These are phyloP conservation scores for Atta colombica DNA, from an alignment of 1,140 invertebrate species.

Conservation along the genomic window DNA sequence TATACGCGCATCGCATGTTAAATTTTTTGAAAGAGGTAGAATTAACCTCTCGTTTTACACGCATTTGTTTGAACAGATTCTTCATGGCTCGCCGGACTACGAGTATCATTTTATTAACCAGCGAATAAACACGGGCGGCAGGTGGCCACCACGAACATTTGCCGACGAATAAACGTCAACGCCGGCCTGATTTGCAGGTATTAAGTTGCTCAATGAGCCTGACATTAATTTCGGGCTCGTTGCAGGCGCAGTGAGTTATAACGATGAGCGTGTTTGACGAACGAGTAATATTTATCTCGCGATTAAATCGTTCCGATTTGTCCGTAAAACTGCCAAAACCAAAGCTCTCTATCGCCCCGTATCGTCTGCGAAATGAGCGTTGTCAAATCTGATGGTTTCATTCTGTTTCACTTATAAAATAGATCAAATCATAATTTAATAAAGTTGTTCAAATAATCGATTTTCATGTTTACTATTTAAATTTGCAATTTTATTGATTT, in stretches of 20 bases:
- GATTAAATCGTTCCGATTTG: slow-evolving; percentile 55
- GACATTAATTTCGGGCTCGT: slow-evolving; percentile 55
- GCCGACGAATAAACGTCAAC: slow-evolving; percentile 52
- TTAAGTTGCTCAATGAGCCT: slow-evolving; percentile 60
- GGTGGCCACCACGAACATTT: slow-evolving; percentile 44
- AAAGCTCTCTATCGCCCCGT: slow-evolving; percentile 38
- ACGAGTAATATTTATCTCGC: slow-evolving; percentile 48
- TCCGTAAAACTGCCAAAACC: slow-evolving; percentile 54
- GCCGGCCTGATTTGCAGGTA: slow-evolving; percentile 48
- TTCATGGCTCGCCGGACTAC: slow-evolving; percentile 27
- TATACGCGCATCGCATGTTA: slow-evolving; percentile 1
- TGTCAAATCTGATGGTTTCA: slow-evolving; percentile 17
- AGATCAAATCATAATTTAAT: slow-evolving; percentile 35
- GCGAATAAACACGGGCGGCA: slow-evolving; percentile 51
- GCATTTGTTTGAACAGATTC: slow-evolving; percentile 22
- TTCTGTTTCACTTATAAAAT: background rate
- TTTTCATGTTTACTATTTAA: background rate
- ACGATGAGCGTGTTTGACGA: slow-evolving; percentile 38
- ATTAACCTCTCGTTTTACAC: background rate
- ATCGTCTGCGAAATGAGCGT: slow-evolving; percentile 27
- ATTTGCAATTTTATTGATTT: slow-evolving; percentile 1
- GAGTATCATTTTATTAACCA: slow-evolving; percentile 58
- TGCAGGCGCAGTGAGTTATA: slow-evolving; percentile 33
- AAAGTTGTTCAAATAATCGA: background rate
- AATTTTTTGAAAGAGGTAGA: background rate